Percentiles rank a stretch among this genome's conserved stretches.
Evolutionary conservation across 2,888 invertebrate genomes (phyloP).

Genomic region (Onchidella celtica): DNA sequence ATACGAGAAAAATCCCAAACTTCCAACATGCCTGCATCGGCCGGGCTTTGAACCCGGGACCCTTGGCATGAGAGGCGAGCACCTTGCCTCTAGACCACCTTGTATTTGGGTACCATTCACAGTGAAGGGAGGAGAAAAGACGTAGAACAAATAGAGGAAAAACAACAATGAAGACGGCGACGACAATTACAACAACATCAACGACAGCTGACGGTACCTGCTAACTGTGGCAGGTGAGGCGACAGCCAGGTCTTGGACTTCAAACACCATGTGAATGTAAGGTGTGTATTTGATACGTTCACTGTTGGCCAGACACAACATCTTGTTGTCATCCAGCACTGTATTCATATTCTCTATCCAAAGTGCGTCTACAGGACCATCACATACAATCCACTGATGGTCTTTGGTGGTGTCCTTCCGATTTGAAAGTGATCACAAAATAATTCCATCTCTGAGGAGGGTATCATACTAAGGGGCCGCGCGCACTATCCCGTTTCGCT

Average conservation of each 20-base stretch:
- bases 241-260: constrained; percentile 89
- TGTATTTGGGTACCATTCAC: no score
- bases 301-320: constrained; percentile 94
- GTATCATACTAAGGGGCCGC: background rate
- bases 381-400: constrained; percentile 95
- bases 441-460: background rate
- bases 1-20: no score
- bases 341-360: constrained; percentile 98
- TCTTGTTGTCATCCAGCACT: constrained; percentile 95
- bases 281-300: constrained; percentile 93
- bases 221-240: constrained; percentile 95
- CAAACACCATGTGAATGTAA: constrained; percentile 93
- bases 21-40: no score
- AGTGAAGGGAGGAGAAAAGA: no score
- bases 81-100: no score
- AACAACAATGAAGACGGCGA: no score
- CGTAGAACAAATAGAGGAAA: no score
- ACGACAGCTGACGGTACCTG: no score
- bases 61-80: no score
- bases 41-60: no score
- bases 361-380: constrained; percentile 93
- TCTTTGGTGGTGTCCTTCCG: constrained; percentile 82
- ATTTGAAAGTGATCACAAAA: constrained; percentile 57
- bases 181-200: no score
- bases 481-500: background rate